A percentile compares a stretch with the other conserved stretches of the same genome.
These are phyloP conservation scores for Leptopterna dolabrata DNA, from an alignment of 2,888 invertebrate species.

Conservation along the genomic window DNA sequence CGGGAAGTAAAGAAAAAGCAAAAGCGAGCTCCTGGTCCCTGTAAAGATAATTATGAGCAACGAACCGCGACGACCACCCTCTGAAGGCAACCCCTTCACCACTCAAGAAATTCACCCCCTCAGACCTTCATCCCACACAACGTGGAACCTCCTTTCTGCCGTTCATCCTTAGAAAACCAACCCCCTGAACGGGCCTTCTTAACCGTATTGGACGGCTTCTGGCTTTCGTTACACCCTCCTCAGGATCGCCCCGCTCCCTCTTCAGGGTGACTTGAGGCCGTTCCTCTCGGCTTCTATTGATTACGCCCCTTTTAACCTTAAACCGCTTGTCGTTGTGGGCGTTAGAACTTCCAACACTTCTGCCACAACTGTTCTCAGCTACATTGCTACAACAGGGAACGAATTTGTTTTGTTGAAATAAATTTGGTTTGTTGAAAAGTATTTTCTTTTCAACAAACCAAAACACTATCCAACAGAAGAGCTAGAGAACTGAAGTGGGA, in stretches of 20 bases:
- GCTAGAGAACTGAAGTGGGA: no score
- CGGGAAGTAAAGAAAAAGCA: neutral
- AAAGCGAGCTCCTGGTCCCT: neutral
- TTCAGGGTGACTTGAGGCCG: neutral
- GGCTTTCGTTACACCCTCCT: neutral
- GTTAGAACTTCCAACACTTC: neutral
- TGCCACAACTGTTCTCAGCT: no score
- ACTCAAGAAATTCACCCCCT: neutral
- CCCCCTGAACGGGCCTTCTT: neutral
- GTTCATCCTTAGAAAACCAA: neutral
- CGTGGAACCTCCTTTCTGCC: neutral
- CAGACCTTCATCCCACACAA: no score
- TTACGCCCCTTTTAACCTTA: neutral
- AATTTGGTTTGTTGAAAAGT: no score
- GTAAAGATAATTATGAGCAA: neutral
- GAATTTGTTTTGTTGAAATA: no score
- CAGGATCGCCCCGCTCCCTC: neutral
- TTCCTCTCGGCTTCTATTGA: neutral
- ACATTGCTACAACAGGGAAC: no score
- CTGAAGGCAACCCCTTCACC: neutral
- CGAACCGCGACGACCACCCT: neutral
- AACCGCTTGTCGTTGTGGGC: neutral
- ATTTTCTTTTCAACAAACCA: no score
- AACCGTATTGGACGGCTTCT: constrained; percentile 11
- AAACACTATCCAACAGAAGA: no score